phyloP scores from a whole-genome alignment of 2,113 vertebrate species.

The Coptodon rendalli region DNA sequence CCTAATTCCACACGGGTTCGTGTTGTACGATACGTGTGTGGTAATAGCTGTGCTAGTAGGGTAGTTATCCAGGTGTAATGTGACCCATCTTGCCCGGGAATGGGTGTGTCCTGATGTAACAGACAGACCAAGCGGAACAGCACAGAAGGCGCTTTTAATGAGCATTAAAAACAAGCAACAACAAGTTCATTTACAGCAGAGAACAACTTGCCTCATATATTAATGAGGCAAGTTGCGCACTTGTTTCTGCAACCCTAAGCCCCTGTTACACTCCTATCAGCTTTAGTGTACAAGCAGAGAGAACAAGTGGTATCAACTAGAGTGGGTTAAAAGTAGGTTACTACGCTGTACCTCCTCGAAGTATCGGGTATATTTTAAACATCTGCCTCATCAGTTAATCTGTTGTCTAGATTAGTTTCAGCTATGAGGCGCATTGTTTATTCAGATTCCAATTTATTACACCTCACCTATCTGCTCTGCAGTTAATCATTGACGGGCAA shows the following conservation, averaged over 20 bases:
- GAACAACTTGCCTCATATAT: background rate
- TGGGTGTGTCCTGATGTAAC: conserved; percentile 50
- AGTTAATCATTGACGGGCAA: conserved; percentile 48
- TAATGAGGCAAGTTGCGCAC: background rate
- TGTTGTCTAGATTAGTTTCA: background rate
- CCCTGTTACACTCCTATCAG: background rate
- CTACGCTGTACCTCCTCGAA: background rate
- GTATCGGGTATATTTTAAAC: background rate
- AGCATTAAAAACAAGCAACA: conserved; percentile 29
- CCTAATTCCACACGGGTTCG: background rate
- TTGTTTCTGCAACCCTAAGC: background rate
- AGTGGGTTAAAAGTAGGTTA: background rate
- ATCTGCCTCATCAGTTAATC: background rate
- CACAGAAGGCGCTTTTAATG: background rate
- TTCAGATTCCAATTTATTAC: background rate
- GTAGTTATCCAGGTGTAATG: conserved; percentile 21
- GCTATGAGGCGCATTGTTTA: background rate
- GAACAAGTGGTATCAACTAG: background rate
- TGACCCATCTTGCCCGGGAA: conserved; percentile 38
- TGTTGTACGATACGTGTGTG: background rate
- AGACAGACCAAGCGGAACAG: conserved; percentile 23
- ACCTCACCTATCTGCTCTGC: background rate
- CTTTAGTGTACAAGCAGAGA: background rate
- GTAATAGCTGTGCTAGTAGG: background rate
- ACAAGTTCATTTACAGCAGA: conserved; percentile 8